A percentile compares a stretch with the other conserved stretches of the same genome.
Conservation (phyloP, 35 echinoderm and acorn worm genomes). For the Acanthaster planci region DNA sequence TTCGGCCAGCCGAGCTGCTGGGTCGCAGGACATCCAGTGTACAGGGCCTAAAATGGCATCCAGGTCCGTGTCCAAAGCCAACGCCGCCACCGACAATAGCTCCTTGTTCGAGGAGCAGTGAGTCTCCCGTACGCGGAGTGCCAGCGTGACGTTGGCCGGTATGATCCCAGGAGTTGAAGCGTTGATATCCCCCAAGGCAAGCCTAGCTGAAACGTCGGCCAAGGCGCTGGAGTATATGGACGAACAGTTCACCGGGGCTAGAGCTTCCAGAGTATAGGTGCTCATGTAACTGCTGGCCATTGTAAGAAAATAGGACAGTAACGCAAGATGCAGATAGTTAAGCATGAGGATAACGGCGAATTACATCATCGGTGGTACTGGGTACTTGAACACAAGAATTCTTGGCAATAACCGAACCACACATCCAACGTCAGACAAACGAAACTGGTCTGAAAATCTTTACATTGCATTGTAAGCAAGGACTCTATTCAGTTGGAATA, state of each 20-base stretch:
- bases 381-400: no score
- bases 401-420: no score
- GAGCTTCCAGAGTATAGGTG: neutral
- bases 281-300: neutral
- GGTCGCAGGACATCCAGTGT: neutral
- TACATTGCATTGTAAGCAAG: no score
- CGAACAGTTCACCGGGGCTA: neutral
- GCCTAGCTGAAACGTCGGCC: neutral
- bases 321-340: neutral
- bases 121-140: neutral
- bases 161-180: neutral
- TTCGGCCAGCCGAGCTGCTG: neutral
- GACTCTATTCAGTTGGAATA: no score
- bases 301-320: neutral
- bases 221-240: neutral
- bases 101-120: neutral
- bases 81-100: neutral
- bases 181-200: neutral
- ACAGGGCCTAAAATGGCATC: neutral
- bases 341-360: neutral
- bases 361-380: no score
- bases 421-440: no score
- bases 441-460: no score
- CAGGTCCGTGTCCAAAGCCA: neutral
- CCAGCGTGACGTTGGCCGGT: neutral